A percentile compares a stretch with the other conserved stretches of the same genome.
These are phyloP conservation scores for Cassiopea xamachana DNA, from an alignment of 30 jellyfish, hydroid and myxozoan genomes.

Conservation along the genomic window DNA sequence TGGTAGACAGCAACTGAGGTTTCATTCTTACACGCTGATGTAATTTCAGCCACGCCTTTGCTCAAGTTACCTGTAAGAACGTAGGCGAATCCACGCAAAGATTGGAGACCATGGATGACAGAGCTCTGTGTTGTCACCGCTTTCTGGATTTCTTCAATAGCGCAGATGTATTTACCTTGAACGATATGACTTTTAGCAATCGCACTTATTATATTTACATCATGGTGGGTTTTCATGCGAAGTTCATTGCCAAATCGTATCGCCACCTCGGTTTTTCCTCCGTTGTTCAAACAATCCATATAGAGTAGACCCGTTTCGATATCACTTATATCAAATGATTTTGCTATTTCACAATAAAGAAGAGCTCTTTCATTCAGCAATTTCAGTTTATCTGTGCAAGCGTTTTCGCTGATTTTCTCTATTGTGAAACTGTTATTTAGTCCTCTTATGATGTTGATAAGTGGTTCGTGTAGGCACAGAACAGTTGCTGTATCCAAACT, in stretches of 20 bases:
- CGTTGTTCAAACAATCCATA: constrained; percentile 39
- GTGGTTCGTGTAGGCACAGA: constrained; percentile 24
- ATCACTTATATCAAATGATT: constrained; percentile 13
- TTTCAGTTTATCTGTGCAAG: neutral
- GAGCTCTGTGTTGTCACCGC: constrained; percentile 10
- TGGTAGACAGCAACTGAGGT: constrained; percentile 21
- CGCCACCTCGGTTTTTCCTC: constrained; percentile 46
- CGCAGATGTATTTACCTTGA: constrained; percentile 36
- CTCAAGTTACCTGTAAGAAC: constrained; percentile 52
- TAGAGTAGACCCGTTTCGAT: constrained; percentile 21
- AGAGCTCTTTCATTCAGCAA: constrained; percentile 39
- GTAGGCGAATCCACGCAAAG: constrained; percentile 63
- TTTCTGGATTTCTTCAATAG: constrained; percentile 37
- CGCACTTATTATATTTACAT: constrained; percentile 9
- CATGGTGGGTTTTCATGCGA: constrained; percentile 1
- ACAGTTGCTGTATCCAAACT: constrained; percentile 6
- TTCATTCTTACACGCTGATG: constrained; percentile 61
- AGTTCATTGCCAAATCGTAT: constrained; percentile 27
- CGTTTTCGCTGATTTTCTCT: constrained; percentile 1
- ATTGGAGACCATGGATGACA: neutral
- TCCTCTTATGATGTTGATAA: constrained; percentile 30
- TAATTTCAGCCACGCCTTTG: constrained; percentile 49
- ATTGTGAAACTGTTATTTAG: constrained; percentile 17
- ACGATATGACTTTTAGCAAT: constrained; percentile 38
- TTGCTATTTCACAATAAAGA: constrained; percentile 43